A percentile compares a stretch with the other conserved stretches of the same genome.
Conservation (phyloP, 2,797 vertebrate genomes). For the Erpetoichthys calabaricus region DNA sequence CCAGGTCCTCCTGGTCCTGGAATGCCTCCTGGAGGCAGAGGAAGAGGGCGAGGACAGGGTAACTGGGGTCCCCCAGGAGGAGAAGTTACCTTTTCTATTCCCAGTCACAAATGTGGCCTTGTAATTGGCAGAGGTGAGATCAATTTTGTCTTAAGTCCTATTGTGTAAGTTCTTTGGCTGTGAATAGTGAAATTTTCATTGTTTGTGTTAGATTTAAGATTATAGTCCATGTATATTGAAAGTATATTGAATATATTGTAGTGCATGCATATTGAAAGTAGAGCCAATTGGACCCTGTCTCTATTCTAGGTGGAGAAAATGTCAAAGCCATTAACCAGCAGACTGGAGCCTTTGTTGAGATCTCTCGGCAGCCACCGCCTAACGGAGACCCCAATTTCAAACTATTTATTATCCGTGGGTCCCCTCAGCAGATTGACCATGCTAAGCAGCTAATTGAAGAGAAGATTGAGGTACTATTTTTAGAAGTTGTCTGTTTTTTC, state of each 20-base stretch:
- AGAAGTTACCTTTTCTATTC: slow-evolving; percentile 85
- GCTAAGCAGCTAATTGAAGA: slow-evolving; percentile 94
- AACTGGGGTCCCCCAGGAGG: slow-evolving; percentile 74
- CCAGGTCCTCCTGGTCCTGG: slow-evolving; percentile 64
- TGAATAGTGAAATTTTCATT: not conserved
- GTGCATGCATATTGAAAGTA: not conserved
- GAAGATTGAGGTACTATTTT: slow-evolving; percentile 71
- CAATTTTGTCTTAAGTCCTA: not conserved
- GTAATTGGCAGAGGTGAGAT: slow-evolving; percentile 70
- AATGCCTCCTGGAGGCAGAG: slow-evolving; percentile 61
- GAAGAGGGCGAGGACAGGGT: slow-evolving; percentile 58
- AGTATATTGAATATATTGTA: no score
- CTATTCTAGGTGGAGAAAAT: slow-evolving; percentile 65
- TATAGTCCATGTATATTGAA: not conserved
- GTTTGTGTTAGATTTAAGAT: not conserved
- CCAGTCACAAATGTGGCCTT: slow-evolving; percentile 82
- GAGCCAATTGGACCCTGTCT: not conserved
- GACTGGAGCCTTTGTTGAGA: slow-evolving; percentile 86
- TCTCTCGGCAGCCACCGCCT: slow-evolving; percentile 77
- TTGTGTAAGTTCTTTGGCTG: not conserved
- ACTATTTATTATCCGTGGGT: slow-evolving; percentile 76
- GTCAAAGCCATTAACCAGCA: slow-evolving; percentile 92
- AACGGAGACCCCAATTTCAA: slow-evolving; percentile 91
- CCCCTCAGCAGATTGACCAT: slow-evolving; percentile 86
- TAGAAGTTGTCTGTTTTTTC: no score